Evolutionary conservation across 1,140 invertebrate genomes (phyloP), one percentile per base, ranked within the genome.

Genomic region (Hyphantria cunea): DNA sequence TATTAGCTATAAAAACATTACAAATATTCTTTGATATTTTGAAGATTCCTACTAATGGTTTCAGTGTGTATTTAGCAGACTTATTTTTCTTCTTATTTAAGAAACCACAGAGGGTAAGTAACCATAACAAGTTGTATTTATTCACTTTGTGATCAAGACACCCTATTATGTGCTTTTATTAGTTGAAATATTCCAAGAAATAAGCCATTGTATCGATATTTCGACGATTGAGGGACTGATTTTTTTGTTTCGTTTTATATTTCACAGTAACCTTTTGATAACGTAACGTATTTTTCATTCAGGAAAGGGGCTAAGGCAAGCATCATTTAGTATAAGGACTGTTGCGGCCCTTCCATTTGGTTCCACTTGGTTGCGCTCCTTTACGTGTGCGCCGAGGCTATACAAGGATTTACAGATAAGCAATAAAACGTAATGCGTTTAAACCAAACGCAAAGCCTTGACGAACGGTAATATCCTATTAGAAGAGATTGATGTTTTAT

Each of bases 391-490:
- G 33, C 42, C 41, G 44, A 33, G 42, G 49, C 62, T 64, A 48
- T 50, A 54, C 55, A 61, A 62, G 63, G 73, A 76, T 78, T 78
- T 68, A 66, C 65, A 73, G 67, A 68, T 75, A 75, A 71, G 66
- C 68, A 73, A 78, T 78, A 78, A 73, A 72, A 68, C 53, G 64
- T 70, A 73, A 74, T 72, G 69, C 69, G 49, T 67, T 63, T 66
- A 67, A 67, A 67, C 52, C 60, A 34, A 58, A 58, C 60, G 61
- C 59, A 54, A 59, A 61, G 52, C 59, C 55, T 55, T 31, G 49
- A 14, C 17, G 53, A 64, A 71, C 63, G 51, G 51, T 68, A 64
- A 68, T 65, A 71, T 65, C 56, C 63, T 71, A 73, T 73, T 70
- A 71, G 55, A 54, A 50, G 62, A 67, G 68, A 73, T 73, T 71